These are phyloP conservation scores for Acromyrmex heyeri DNA, from an alignment of 1,140 invertebrate genomes.

Conservation along the genomic window DNA sequence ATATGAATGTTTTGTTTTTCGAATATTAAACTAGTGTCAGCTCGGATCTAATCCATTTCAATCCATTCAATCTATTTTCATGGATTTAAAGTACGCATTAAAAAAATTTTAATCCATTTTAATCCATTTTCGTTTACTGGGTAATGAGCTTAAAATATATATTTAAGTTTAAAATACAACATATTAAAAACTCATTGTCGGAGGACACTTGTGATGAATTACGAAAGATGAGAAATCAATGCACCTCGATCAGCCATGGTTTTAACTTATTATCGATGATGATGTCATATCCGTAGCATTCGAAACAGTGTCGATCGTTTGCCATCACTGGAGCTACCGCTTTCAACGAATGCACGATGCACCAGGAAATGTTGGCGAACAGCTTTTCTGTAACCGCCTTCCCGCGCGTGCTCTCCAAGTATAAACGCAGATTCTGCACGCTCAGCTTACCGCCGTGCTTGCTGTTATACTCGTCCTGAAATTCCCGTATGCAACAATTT, in stretches of 20 bases:
- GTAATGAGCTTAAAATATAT: no score
- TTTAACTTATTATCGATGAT: slow-evolving; percentile 95
- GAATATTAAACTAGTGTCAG: no score
- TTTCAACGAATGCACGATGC: slow-evolving; percentile 95
- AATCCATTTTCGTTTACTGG: no score
- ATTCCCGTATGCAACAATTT: neutral
- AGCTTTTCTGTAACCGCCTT: slow-evolving; percentile 94
- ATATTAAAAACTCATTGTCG: no score
- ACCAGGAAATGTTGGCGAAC: slow-evolving; percentile 95
- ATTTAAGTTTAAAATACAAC: no score
- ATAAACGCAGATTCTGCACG: slow-evolving; percentile 95
- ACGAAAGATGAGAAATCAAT: neutral
- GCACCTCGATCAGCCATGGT: slow-evolving; percentile 94
- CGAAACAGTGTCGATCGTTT: slow-evolving; percentile 93
- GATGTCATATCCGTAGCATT: slow-evolving; percentile 95
- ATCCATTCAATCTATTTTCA: no score
- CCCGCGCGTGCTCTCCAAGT: slow-evolving; percentile 96
- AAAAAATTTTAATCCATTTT: no score
- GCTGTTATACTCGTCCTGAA: slow-evolving; percentile 96
- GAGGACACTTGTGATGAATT: neutral
- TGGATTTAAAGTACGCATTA: no score
- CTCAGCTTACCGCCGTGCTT: slow-evolving; percentile 98
- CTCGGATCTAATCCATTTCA: no score
- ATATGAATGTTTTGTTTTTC: no score
- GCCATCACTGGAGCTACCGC: slow-evolving; percentile 92